Conservation (phyloP, 2,113 vertebrate genomes). For the Mustelus asterias region DNA sequence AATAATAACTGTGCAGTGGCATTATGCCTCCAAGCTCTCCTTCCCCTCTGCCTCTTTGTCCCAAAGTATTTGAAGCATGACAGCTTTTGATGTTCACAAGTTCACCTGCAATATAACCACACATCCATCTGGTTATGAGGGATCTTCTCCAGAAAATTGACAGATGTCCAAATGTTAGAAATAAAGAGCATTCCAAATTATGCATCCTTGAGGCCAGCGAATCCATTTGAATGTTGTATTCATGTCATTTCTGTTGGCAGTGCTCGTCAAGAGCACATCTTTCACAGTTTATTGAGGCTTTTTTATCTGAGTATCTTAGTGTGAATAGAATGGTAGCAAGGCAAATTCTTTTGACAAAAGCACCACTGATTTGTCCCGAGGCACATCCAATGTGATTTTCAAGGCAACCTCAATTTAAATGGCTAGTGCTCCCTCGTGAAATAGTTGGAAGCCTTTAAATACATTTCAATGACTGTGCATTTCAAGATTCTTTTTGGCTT, state of each 20-base stretch:
- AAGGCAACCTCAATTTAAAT: background rate
- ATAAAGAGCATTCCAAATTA: background rate
- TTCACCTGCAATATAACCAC: background rate
- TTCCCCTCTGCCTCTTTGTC: background rate
- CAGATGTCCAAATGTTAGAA: background rate
- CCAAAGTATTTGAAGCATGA: background rate
- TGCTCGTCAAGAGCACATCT: background rate
- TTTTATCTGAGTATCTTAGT: background rate
- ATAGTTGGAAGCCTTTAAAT: background rate
- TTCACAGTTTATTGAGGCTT: background rate
- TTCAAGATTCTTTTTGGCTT: background rate
- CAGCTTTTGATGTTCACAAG: background rate
- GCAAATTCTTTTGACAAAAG: background rate
- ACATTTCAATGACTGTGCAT: background rate
- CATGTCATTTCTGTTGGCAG: background rate
- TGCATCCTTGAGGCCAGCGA: background rate
- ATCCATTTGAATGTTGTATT: background rate
- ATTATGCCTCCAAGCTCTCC: background rate
- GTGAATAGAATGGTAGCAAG: background rate
- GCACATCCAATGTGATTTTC: background rate
- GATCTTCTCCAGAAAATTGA: background rate
- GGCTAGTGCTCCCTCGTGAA: background rate
- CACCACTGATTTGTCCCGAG: background rate
- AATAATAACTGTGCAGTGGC: background rate
- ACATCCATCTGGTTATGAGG: background rate